A percentile compares a stretch with the other conserved stretches of the same genome.
Evolutionary conservation across 2,888 invertebrate species (phyloP).

Genomic region (Crematogaster levior): DNA sequence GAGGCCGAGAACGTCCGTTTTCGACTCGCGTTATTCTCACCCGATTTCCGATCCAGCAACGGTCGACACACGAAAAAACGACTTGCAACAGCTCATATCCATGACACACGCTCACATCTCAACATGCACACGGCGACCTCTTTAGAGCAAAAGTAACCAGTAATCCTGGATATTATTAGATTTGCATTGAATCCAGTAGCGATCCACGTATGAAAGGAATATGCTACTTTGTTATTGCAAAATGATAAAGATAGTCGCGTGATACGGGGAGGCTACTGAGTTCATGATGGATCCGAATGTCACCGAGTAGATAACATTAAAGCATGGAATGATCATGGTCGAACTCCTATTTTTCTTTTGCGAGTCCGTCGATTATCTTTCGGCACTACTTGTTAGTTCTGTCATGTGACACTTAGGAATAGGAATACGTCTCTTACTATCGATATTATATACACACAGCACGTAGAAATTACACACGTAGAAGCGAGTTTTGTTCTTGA

Average conservation of each 20-base stretch:
- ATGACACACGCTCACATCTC: slow-evolving; percentile 60
- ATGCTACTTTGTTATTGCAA: neutral
- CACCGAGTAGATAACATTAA: slow-evolving; percentile 63
- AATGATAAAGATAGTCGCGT: neutral
- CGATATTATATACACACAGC: slow-evolving; percentile 55
- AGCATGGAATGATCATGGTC: slow-evolving; percentile 73
- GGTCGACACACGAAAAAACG: slow-evolving; percentile 10
- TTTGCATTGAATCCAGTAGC: slow-evolving; percentile 65
- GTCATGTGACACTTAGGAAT: slow-evolving; percentile 56
- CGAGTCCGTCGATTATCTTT: slow-evolving; percentile 55
- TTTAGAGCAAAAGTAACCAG: slow-evolving; percentile 65
- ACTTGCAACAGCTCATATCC: slow-evolving; percentile 7
- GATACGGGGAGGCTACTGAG: slow-evolving; percentile 58
- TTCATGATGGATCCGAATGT: slow-evolving; percentile 63
- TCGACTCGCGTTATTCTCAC: slow-evolving; percentile 36
- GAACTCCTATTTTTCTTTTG: slow-evolving; percentile 45
- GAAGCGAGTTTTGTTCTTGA: slow-evolving; percentile 64
- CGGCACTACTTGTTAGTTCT: slow-evolving; percentile 58
- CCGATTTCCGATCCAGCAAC: slow-evolving; percentile 42
- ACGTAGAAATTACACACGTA: slow-evolving; percentile 68
- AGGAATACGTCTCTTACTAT: slow-evolving; percentile 56
- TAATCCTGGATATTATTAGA: slow-evolving; percentile 59
- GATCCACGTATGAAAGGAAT: neutral
- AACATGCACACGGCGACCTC: slow-evolving; percentile 66
- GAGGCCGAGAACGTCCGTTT: slow-evolving; percentile 44